Evolutionary conservation across 2,888 invertebrate species (phyloP).

Genomic region (Nemoura dubitans): DNA sequence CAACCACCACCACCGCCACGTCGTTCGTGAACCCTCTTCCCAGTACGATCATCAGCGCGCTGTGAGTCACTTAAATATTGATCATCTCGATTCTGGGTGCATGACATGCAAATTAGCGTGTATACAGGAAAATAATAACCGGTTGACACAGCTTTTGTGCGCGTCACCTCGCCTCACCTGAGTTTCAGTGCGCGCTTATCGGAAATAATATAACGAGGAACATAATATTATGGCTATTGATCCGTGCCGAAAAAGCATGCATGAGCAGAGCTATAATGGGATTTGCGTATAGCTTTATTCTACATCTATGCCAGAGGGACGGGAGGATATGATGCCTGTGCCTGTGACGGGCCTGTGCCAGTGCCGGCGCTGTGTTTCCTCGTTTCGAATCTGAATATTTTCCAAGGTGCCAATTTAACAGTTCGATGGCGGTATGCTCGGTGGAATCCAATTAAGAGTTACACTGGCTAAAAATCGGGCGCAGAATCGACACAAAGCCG

Average conservation of each 20-base stretch:
- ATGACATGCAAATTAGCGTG: slow-evolving; percentile 23
- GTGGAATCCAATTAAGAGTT: slow-evolving; percentile 49
- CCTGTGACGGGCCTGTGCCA: neutral
- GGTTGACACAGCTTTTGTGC: slow-evolving; percentile 16
- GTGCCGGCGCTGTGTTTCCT: neutral
- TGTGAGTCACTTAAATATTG: neutral
- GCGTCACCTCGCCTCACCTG: neutral
- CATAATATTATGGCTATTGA: neutral
- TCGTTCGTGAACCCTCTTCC: neutral
- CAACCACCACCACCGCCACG: neutral
- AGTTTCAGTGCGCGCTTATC: neutral
- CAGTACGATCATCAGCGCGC: neutral
- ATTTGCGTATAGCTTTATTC: neutral
- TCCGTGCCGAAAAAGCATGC: neutral
- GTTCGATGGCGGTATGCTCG: slow-evolving; percentile 45
- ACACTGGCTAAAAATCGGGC: slow-evolving; percentile 44
- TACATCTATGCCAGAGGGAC: neutral
- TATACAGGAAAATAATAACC: slow-evolving; percentile 17
- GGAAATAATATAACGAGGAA: slow-evolving; percentile 3
- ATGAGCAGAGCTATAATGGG: neutral
- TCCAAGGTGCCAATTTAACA: slow-evolving; percentile 48
- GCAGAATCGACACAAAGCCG: slow-evolving; percentile 41
- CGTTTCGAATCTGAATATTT: slow-evolving; percentile 25
- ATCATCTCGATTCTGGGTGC: neutral
- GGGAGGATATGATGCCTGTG: neutral